These are phyloP conservation scores for Apotomis capreana DNA, from an alignment of 2,888 invertebrate genomes.

Conservation along the genomic window DNA sequence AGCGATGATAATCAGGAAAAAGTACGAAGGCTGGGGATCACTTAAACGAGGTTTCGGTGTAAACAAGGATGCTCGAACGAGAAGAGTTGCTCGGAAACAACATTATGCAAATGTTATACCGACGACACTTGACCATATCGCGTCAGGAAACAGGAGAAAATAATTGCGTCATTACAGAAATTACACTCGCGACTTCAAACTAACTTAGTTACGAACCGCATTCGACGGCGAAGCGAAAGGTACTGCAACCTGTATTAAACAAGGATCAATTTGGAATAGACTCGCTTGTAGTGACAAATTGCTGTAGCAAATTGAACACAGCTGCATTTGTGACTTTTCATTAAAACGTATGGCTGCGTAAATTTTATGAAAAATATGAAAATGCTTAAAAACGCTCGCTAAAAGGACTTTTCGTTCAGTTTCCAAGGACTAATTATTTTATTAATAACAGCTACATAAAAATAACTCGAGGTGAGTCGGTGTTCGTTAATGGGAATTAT, in stretches of 20 bases:
- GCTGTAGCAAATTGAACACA: constrained; percentile 57
- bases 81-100: constrained; percentile 48
- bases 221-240: constrained; percentile 45
- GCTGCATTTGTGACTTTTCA: constrained; percentile 57
- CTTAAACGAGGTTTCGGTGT: constrained; percentile 45
- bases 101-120: constrained; percentile 61
- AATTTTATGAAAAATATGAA: constrained; percentile 28
- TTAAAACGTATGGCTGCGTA: constrained; percentile 46
- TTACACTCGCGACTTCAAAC: constrained; percentile 58
- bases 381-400: constrained; percentile 13
- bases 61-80: constrained; percentile 49
- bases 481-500: constrained; percentile 38
- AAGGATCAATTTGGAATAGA: constrained; percentile 50
- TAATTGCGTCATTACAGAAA: constrained; percentile 72
- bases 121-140: constrained; percentile 63
- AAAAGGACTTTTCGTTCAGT: constrained; percentile 28
- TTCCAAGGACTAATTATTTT: constrained; percentile 37
- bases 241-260: constrained; percentile 45
- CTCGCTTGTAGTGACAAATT: constrained; percentile 51
- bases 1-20: constrained; percentile 49
- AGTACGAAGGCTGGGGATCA: constrained; percentile 44
- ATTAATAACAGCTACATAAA: constrained; percentile 36
- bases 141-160: constrained; percentile 59
- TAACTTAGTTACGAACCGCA: constrained; percentile 58
- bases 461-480: constrained; percentile 30